A percentile compares a stretch with the other conserved stretches of the same genome.
Conservation (phyloP, 2,888 invertebrate species). For the Caenorhabditis becei region DNA sequence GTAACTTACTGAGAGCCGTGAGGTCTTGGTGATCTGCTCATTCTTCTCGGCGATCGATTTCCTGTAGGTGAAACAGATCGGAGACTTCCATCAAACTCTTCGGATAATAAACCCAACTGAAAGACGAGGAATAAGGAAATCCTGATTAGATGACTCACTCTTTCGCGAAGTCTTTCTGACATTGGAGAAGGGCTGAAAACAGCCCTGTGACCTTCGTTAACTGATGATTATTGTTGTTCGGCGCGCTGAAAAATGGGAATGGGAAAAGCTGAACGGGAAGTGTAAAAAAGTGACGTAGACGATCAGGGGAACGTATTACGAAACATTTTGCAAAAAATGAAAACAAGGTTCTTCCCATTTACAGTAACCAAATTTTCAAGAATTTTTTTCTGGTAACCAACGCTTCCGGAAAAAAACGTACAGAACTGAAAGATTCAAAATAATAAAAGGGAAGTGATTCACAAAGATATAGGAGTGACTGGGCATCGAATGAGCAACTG, state of each 20-base stretch:
- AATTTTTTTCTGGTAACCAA: too few relatives aligned
- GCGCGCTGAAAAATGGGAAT: constrained; percentile 8
- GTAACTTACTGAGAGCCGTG: constrained; percentile 55
- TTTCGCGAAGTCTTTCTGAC: constrained; percentile 62
- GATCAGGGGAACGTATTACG: too few relatives aligned
- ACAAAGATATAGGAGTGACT: constrained; percentile 45
- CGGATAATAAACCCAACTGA: constrained; percentile 67
- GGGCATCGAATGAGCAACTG: constrained; percentile 51
- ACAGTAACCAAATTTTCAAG: too few relatives aligned
- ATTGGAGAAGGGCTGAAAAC: constrained; percentile 45
- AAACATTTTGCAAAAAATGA: too few relatives aligned
- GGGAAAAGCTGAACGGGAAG: background rate
- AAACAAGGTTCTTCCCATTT: too few relatives aligned
- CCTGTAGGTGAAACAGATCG: constrained; percentile 61
- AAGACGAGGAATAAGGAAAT: constrained; percentile 12
- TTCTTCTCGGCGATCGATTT: constrained; percentile 64
- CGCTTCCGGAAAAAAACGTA: constrained; percentile 9
- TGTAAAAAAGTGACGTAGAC: constrained; percentile 1
- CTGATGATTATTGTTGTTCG: constrained; percentile 25
- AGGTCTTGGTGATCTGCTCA: constrained; percentile 63
- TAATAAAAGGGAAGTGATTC: constrained; percentile 55
- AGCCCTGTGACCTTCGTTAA: constrained; percentile 32
- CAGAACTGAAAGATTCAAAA: constrained; percentile 24
- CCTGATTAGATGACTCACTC: constrained; percentile 30
- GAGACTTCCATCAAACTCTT: constrained; percentile 67